These are phyloP conservation scores for Ectropis grisescens DNA, from an alignment of 1,140 invertebrate genomes.

Conservation along the genomic window DNA sequence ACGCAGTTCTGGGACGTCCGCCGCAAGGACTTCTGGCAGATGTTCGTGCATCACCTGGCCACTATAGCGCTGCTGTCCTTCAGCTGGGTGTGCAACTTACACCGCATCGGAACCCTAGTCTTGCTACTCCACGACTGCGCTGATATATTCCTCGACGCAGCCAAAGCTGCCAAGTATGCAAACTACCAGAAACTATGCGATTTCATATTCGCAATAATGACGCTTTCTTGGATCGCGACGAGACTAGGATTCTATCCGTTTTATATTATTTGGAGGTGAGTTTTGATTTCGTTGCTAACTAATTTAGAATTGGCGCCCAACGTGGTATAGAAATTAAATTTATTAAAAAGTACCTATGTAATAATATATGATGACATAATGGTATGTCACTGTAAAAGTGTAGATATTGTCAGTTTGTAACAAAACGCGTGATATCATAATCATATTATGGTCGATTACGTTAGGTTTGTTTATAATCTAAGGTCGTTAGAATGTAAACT, in stretches of 20 bases:
- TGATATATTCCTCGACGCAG: constrained; percentile 94
- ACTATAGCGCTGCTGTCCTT: constrained; percentile 91
- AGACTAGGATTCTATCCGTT: constrained; percentile 89
- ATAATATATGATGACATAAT: no score
- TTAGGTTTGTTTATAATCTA: no score
- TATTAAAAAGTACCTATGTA: constrained; percentile 1
- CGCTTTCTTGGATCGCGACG: constrained; percentile 89
- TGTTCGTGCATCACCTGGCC: constrained; percentile 97
- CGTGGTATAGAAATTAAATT: constrained; percentile 7
- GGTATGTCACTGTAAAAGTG: no score
- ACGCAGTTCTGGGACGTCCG: constrained; percentile 95
- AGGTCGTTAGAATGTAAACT: no score
- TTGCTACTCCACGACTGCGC: constrained; percentile 94
- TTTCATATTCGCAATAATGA: constrained; percentile 88
- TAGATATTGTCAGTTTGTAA: no score
- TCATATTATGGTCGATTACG: no score
- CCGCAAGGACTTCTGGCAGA: constrained; percentile 97
- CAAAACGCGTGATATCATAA: no score
- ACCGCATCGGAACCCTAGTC: constrained; percentile 92
- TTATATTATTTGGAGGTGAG: constrained; percentile 84
- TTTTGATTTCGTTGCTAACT: constrained; percentile 1
- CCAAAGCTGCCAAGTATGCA: constrained; percentile 93
- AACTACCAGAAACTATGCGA: constrained; percentile 91
- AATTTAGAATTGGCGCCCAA: no score
- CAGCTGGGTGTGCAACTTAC: constrained; percentile 95